These are phyloP conservation scores for Euplexia lucipara DNA, from an alignment of 2,888 invertebrate species.

Conservation along the genomic window DNA sequence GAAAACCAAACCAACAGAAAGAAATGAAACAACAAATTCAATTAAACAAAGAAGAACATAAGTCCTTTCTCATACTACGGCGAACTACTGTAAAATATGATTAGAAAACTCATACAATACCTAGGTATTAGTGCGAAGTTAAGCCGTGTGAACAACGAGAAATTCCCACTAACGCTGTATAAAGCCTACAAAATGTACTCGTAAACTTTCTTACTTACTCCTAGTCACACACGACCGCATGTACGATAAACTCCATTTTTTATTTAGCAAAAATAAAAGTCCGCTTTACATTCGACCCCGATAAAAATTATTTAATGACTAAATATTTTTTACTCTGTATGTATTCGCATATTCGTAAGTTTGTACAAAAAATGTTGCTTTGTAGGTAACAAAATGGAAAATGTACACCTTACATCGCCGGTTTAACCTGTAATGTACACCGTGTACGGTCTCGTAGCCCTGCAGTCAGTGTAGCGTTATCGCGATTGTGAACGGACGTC, in stretches of 20 bases:
- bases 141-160: constrained; percentile 54
- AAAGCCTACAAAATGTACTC: constrained; percentile 59
- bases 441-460: constrained; percentile 50
- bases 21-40: not conserved
- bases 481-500: constrained; percentile 75
- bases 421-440: constrained; percentile 51
- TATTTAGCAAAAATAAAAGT: constrained; percentile 51
- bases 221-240: constrained; percentile 35
- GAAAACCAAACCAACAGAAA: too few relatives aligned
- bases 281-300: constrained; percentile 51
- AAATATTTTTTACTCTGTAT: constrained; percentile 53
- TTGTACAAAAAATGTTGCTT: constrained; percentile 59
- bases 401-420: constrained; percentile 64
- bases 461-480: constrained; percentile 76
- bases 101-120: constrained; percentile 52
- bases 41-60: constrained; percentile 3
- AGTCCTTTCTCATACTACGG: not conserved
- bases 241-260: constrained; percentile 53
- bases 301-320: constrained; percentile 59
- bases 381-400: constrained; percentile 67
- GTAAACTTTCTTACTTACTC: constrained; percentile 61
- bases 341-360: constrained; percentile 61
- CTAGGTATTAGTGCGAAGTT: constrained; percentile 41
- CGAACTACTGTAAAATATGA: constrained; percentile 41
- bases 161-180: constrained; percentile 44